Evolutionary conservation across 2,113 vertebrate species (phyloP).

Genomic region (Cephalopholis sonnerati): DNA sequence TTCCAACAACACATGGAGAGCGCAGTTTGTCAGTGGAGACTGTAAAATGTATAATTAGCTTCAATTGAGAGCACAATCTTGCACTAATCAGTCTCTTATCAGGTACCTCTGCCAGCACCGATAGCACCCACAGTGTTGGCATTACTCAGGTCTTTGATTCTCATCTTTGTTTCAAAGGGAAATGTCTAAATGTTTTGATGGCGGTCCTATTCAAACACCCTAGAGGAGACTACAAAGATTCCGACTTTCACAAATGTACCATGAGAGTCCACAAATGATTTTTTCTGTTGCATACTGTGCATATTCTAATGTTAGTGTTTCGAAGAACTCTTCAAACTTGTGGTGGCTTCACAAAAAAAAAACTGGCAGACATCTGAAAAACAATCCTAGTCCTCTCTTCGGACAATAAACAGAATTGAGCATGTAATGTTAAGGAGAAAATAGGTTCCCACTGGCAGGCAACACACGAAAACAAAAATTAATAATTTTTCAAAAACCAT

Average conservation of each 20-base stretch:
- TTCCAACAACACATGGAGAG: slow-evolving; percentile 7
- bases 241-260: neutral
- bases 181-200: slow-evolving; percentile 2
- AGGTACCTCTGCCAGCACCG: neutral
- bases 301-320: neutral
- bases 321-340: neutral
- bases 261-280: neutral
- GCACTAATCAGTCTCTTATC: slow-evolving; percentile 39
- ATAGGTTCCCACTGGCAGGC: neutral
- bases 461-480: neutral
- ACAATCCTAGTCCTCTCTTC: neutral
- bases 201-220: neutral
- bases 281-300: neutral
- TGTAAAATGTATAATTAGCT: slow-evolving; percentile 56
- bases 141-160: slow-evolving; percentile 6
- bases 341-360: neutral
- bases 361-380: neutral
- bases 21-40: slow-evolving; percentile 21
- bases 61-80: slow-evolving; percentile 16
- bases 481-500: neutral
- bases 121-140: neutral
- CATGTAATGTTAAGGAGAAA: neutral
- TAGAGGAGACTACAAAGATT: slow-evolving; percentile 1
- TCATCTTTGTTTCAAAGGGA: slow-evolving; percentile 14
- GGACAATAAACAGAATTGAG: neutral